Evolutionary conservation across 2,888 invertebrate genomes (phyloP).

Genomic region (Crocallis elinguaria): DNA sequence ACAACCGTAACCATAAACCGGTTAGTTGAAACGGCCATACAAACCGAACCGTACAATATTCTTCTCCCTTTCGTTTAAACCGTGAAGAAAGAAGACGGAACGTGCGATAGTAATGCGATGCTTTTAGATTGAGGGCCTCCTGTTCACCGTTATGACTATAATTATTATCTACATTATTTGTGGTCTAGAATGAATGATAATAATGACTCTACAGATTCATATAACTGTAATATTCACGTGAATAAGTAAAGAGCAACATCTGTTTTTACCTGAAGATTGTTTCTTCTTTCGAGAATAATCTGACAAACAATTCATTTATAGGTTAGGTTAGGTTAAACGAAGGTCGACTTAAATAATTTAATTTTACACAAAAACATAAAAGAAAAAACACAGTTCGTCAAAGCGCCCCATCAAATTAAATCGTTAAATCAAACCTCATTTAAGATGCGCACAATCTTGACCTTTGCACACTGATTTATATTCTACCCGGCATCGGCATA

Average conservation of each 20-base stretch:
- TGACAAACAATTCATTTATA: too few relatives aligned
- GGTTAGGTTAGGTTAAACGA: too few relatives aligned
- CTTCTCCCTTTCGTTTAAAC: slow-evolving; percentile 17
- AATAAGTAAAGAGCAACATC: too few relatives aligned
- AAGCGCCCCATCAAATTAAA: slow-evolving; percentile 17
- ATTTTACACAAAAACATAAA: too few relatives aligned
- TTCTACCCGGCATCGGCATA: slow-evolving; percentile 17
- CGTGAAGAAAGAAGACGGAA: slow-evolving; percentile 23
- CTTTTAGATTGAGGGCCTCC: slow-evolving; percentile 25
- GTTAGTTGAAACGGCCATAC: slow-evolving; percentile 32
- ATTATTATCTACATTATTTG: slow-evolving; percentile 21
- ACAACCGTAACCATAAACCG: slow-evolving; percentile 41
- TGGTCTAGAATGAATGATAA: background rate
- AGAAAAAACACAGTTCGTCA: too few relatives aligned
- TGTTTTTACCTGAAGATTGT: too few relatives aligned
- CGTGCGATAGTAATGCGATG: slow-evolving; percentile 12
- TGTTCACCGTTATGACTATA: slow-evolving; percentile 20
- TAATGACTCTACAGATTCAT: too few relatives aligned
- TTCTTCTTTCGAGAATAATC: too few relatives aligned
- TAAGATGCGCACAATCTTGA: slow-evolving; percentile 27
- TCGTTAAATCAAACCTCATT: slow-evolving; percentile 10
- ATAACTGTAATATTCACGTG: too few relatives aligned
- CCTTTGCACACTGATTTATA: slow-evolving; percentile 36
- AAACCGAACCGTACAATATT: background rate
- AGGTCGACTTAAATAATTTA: too few relatives aligned